phyloP scores from a whole-genome alignment of 2,113 vertebrate genomes.

The Echinops telfairi region DNA sequence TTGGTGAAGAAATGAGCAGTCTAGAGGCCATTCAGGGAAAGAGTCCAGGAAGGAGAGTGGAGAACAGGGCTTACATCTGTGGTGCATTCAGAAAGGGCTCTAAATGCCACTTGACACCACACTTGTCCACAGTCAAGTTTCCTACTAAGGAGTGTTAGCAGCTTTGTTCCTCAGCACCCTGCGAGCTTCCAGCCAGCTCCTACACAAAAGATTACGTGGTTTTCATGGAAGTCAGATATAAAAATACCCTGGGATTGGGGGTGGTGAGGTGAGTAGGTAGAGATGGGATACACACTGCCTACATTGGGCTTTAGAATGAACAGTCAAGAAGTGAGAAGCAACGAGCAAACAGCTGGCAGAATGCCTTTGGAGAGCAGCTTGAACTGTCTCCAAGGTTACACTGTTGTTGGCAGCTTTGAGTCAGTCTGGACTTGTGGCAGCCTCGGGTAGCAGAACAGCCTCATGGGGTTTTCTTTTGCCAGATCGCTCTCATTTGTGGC shows the following conservation, averaged over 20 bases:
- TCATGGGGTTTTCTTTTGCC: neutral
- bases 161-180: neutral
- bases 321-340: neutral
- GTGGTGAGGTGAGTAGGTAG: too few species aligned
- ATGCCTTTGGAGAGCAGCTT: neutral
- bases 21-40: neutral
- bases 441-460: neutral
- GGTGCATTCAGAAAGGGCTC: neutral
- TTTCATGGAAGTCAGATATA: conserved; percentile 29
- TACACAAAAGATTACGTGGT: neutral
- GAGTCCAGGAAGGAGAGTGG: neutral
- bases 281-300: neutral
- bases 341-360: neutral
- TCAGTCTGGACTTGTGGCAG: neutral
- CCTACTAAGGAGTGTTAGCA: neutral
- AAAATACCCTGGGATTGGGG: neutral
- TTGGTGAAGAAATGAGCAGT: neutral
- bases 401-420: neutral
- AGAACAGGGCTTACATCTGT: neutral
- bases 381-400: conserved; percentile 3
- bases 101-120: neutral
- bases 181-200: neutral
- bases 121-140: neutral
- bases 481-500: neutral
- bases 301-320: conserved; percentile 20